Base-by-base conservation (phyloP, 2,888 invertebrate genomes). In the Brenthis ino region DNA sequence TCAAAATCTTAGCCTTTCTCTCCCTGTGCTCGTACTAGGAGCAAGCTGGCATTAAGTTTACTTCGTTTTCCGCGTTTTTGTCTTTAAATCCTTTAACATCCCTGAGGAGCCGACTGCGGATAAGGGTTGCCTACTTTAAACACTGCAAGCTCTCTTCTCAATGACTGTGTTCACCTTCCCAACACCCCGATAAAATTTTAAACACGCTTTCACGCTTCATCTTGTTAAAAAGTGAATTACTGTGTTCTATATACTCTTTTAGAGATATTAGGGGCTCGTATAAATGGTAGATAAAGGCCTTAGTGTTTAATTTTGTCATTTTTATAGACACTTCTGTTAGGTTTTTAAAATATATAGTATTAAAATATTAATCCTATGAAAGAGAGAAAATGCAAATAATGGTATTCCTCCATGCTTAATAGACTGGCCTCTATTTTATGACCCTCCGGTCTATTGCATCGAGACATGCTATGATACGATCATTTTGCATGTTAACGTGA, bases 101-200 rank as follows among this genome's bases (percentile, higher is more conserved):
- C 84, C 82, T 72, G 73, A 81, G 80, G 85, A 85, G 79, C 73
- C 75, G 76, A 79, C 75, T 76, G 77, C 77, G 83, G 82, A 77
- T 83, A 84, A 87, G 78, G 80, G 83, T 84, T 83, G 81, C 83
- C 85, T 84, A 86, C 77, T 82, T 88, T 87, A 85, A 87, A 87
- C 80, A 80, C 81, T 74, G 79, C 76, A 77, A 85, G 80, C 77
- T 80, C 81, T 81, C 76, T 80, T 79, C 76, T 76, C 79, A 80
- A 83, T 83, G 79, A 83, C 79, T 81, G 77, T 80, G 80, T 28
- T 28, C 28, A 28, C 28, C 28, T 28, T 28, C 28, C 82, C 80
- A 83, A 85, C 82, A 83, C 79, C 75, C 76, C 75, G 80, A 83
- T 85, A 79, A 85, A 85, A 85, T 81, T 85, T 84, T 85, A 82